Evolutionary conservation across 2,113 vertebrate species (phyloP), one percentile per base, ranked within the genome.

Genomic region (Phasianus colchicus): DNA sequence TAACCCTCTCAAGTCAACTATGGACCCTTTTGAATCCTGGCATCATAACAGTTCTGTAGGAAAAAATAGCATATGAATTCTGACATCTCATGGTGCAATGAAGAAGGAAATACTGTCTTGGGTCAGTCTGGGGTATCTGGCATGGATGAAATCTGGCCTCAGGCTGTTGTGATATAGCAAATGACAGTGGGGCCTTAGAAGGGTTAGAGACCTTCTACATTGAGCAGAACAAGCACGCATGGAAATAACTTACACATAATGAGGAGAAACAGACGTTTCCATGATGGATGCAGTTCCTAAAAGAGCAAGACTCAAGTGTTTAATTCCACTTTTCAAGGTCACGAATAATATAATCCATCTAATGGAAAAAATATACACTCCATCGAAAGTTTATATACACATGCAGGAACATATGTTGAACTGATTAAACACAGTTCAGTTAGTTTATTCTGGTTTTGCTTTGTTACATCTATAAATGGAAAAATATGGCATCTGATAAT

Each of bases 401-500:
- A 55, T 40, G 15, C 32, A 42, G 1, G 8, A 76, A n/a, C 34
- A 10, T 61, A 38, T 50, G 50, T 34, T 67, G 69, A 78, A 67
- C 45, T 45, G 45, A 76, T 83, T 61, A 91, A 83, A 75, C 34
- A 29, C 27, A 95, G 16, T 40, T 90, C 43, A 32, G 47, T 67
- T 61, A 67, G 43, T 92, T 92, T 88, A 60, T 64, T 93, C 61
- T 43, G 20, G 57, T 61, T 93, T 72, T 74, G 32, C 64, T 83
- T 78, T 82, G 15, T 81, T 83, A 75, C 16, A 55, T 69, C 55
- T 2, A 3, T n/a, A 93, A 92, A 71, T 86, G 52, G 57, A 64
- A 90, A 92, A 93, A 74, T 43, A 57, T 43, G 54, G 32, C 29
- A 81, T 64, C 52, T 75, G 61, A 74, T 50, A 88, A 64, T 75